Evolutionary conservation across 2,113 vertebrate genomes (phyloP).

Genomic region (Atrichornis clamosus): DNA sequence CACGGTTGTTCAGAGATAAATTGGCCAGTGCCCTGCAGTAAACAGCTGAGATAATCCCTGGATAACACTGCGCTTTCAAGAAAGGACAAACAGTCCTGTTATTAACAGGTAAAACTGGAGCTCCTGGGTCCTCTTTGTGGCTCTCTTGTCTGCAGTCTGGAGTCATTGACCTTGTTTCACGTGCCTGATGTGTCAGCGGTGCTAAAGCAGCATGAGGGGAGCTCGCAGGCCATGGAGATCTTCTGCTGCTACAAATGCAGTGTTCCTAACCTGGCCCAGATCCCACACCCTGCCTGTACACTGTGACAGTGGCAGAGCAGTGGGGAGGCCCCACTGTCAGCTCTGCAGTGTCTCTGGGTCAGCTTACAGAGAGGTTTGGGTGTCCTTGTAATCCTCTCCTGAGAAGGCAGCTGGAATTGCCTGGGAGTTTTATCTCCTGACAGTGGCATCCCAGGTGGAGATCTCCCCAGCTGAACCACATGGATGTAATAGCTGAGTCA

Average conservation of each 20-base stretch:
- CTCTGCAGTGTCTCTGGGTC: neutral
- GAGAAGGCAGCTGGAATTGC: neutral
- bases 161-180: neutral
- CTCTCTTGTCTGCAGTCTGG: neutral
- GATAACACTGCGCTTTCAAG: slow-evolving; percentile 7
- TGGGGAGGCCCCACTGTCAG: rapidly evolving
- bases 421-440: neutral
- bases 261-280: neutral
- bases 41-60: slow-evolving; percentile 28
- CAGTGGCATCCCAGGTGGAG: neutral
- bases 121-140: slow-evolving; percentile 38
- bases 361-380: neutral
- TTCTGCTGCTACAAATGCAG: neutral
- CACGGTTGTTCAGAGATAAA: neutral
- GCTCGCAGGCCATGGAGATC: neutral
- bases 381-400: neutral
- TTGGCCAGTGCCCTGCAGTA: neutral
- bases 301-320: neutral
- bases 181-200: neutral
- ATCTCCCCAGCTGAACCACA: neutral
- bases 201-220: neutral
- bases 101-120: slow-evolving; percentile 15
- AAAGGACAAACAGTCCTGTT: slow-evolving; percentile 51
- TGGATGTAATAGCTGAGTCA: neutral
- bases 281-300: neutral